Conservation (phyloP, 2,888 invertebrate genomes). For the Agrochola lota region DNA sequence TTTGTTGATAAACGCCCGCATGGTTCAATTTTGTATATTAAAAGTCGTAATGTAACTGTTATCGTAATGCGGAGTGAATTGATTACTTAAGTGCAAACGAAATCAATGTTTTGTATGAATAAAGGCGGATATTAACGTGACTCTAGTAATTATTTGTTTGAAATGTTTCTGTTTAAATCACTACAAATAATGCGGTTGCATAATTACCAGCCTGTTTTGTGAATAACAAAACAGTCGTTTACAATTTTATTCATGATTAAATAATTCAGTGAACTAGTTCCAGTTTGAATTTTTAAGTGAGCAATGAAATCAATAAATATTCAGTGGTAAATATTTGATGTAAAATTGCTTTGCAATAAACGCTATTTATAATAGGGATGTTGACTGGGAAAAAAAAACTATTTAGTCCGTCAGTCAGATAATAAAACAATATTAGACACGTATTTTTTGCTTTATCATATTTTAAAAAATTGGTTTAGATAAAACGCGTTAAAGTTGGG, state of each 20-base stretch:
- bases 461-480: too few species aligned
- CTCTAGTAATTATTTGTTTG: conserved; percentile 16
- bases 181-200: conserved; percentile 8
- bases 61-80: conserved; percentile 40
- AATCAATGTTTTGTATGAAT: conserved; percentile 21
- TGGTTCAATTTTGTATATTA: conserved; percentile 63
- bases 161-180: conserved; percentile 7
- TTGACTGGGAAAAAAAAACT: too few species aligned
- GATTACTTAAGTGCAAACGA: conserved; percentile 34
- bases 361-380: neutral
- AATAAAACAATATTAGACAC: too few species aligned
- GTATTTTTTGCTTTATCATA: too few species aligned
- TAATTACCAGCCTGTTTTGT: conserved; percentile 27
- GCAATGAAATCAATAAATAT: conserved; percentile 16
- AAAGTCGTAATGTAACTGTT: conserved; percentile 47
- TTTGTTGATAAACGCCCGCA: conserved; percentile 69
- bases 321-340: neutral
- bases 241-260: conserved; percentile 26
- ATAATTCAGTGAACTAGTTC: conserved; percentile 32
- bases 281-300: conserved; percentile 23
- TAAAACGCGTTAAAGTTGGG: too few species aligned
- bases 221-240: conserved; percentile 35
- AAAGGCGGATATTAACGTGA: neutral
- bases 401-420: too few species aligned
- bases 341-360: neutral